Base-by-base conservation (phyloP, 2,113 vertebrate genomes). In the Alosa alosa region DNA sequence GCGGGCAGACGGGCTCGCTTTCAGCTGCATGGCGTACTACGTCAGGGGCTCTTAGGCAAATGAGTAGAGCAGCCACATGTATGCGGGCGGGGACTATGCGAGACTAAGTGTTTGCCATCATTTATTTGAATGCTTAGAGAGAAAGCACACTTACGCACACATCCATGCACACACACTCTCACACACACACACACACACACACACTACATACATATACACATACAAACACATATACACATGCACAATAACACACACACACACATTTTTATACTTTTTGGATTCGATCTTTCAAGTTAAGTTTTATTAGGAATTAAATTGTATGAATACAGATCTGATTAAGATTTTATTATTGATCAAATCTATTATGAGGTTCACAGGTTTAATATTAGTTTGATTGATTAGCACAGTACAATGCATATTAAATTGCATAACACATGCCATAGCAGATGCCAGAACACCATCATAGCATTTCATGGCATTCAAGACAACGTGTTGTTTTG, bases 111-210 rank as follows among this genome's bases (percentile, higher is more conserved):
- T 57, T 47, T 57, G 18, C 17, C 0, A 57, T 57, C 17, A 57
- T 57, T 18, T 17, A 20, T 57, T 20, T 4, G 17, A 18, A 57
- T 31, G 31, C 17, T 17, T 3, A 20, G 17, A 57, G 46, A 10
- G 46, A 6, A 47, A 47, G 10, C 46, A 47, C 46, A 47, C 46
- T 81, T 83, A 85, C 82, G 81, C 81, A 47, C 52, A 55, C 81
- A 68, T 50, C 55, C 50, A 49, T 3, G 3, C 57, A 4, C 57
- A 6, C 31, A 82, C 78, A 46, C 83, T 57, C 7, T 4, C 22
- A n/a, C 57, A 20, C 55, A 20, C 20, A 64, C 57, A 64, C 57
- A 64, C 57, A 64, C 57, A 64, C 18, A 22, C 57, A 64, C 22
- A 25, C 22, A 64, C 60, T 9, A 57, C 55, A 1, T 4, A 17